Percentiles rank a stretch among this genome's conserved stretches.
phyloP scores from a whole-genome alignment of 2,797 vertebrate genomes.

The Mus caroli region DNA sequence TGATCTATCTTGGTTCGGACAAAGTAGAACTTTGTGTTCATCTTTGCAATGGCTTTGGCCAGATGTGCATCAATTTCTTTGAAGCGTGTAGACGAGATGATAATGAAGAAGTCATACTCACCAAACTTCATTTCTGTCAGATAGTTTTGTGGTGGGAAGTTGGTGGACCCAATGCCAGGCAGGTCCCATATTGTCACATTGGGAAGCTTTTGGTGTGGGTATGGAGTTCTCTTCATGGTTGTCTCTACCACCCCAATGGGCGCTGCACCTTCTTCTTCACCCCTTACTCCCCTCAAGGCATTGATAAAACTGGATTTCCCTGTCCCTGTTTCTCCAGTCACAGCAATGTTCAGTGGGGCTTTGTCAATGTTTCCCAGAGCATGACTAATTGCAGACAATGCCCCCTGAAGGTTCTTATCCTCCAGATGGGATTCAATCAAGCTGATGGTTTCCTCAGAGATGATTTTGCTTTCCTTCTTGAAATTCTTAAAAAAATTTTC shows the following conservation, averaged over 20 bases:
- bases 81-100: constrained; percentile 77
- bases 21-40: constrained; percentile 87
- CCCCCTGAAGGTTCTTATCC: neutral
- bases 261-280: neutral
- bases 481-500: neutral
- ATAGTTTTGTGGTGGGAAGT: constrained; percentile 69
- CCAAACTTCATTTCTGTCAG: constrained; percentile 66
- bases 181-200: constrained; percentile 77
- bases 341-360: neutral
- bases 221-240: neutral
- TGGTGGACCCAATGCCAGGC: constrained; percentile 70
- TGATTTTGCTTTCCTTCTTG: neutral
- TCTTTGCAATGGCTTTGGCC: constrained; percentile 82
- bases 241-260: neutral
- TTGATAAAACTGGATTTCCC: constrained; percentile 62
- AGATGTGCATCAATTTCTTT: constrained; percentile 81
- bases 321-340: neutral
- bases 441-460: constrained; percentile 4
- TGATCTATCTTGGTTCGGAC: constrained; percentile 86
- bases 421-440: neutral
- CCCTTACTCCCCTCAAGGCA: neutral
- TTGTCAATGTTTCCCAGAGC: neutral
- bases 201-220: neutral
- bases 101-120: constrained; percentile 81
- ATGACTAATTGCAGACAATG: neutral